Percentiles rank a stretch among this genome's conserved stretches.
These are phyloP conservation scores for Pegea sp. DNA, from an alignment of 23 tunicate genomes.

Conservation along the genomic window DNA sequence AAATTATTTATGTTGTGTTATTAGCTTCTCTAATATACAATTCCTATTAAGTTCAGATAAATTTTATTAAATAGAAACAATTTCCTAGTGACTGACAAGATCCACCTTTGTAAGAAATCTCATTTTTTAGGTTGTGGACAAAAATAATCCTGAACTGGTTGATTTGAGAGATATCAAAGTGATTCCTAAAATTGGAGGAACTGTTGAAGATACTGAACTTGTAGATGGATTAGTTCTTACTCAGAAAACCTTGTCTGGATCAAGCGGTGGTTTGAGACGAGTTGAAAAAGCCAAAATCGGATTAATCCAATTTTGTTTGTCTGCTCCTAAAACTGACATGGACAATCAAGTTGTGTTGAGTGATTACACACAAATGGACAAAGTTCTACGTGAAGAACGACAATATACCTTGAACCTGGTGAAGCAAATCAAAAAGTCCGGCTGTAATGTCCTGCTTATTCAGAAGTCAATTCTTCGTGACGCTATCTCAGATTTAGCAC, in stretches of 20 bases:
- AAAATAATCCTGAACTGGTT: conserved; percentile 26
- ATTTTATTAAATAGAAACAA: too few relatives aligned
- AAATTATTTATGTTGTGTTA: not conserved
- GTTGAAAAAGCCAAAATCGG: conserved; percentile 91
- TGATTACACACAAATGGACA: conserved; percentile 99
- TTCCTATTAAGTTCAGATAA: too few relatives aligned
- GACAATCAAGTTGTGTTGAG: conserved; percentile 82
- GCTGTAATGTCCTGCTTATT: conserved; percentile 83
- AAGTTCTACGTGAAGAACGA: conserved; percentile 85
- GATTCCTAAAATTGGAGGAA: conserved; percentile 90
- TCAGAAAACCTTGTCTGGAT: conserved; percentile 67
- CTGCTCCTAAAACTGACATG: conserved; percentile 98
- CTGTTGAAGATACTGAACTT: conserved; percentile 86
- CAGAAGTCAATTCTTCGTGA: conserved; percentile 92
- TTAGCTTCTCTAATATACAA: too few relatives aligned
- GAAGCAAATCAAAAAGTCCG: conserved; percentile 88
- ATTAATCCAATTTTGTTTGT: conserved; percentile 79
- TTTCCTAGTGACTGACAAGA: too few relatives aligned
- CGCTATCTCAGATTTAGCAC: conserved; percentile 86
- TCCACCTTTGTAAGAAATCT: too few relatives aligned
- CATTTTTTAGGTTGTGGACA: conserved; percentile 62
- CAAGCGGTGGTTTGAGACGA: conserved; percentile 59
- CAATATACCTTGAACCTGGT: conserved; percentile 91
- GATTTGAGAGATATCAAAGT: conserved; percentile 76
- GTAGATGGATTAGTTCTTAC: conserved; percentile 72